Base-by-base conservation (phyloP, 2,888 invertebrate genomes). In the Brenthis ino region DNA sequence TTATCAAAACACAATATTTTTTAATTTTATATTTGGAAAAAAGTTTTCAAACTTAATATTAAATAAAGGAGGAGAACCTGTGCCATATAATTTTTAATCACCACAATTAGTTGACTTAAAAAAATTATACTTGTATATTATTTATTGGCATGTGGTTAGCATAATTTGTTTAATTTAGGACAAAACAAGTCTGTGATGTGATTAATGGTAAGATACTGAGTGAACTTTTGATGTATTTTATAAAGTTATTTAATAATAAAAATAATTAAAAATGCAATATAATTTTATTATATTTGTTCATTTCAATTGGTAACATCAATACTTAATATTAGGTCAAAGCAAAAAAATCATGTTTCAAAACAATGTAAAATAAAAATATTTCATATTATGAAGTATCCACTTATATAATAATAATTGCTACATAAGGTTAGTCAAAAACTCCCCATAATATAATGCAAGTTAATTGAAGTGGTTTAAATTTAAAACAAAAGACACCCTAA, bases 161-260 rank as follows among this genome's bases (percentile, higher is more conserved):
- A 60, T 75, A 82, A 82, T 81, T 80, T 83, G 82, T 77, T 76
- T 80, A 81, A 76, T 77, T 77, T 77, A 80, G 79, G 74, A 80
- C 78, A 79, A 85, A 82, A 85, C 80, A 77, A 85, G 83, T 85
- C 88, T 88, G 88, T 88, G 88, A 88, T 88, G 82, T 84, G 83
- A 80, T 83, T 80, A 82, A 78, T 55, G 43, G 43, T 71, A 68
- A 66, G 68, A 33, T 55, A 64, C 57, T 33, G 16, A 55, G 12
- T 50, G 43, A 50, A 58, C 57, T 28, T 63, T 43, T 57, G 43
- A n/a, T 68, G 37, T 56, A 65, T 53, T 33, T 28, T 28, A 28
- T 24, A 4, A 28, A 28, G 63, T 20, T 58, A 47, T 48, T 53
- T 28, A 28, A 56, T 65, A 61, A 64, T 68, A 70, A 67, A 71